A percentile compares a stretch with the other conserved stretches of the same genome.
phyloP scores from a whole-genome alignment of 2,113 vertebrate species.

The Atlantisia rogersi region DNA sequence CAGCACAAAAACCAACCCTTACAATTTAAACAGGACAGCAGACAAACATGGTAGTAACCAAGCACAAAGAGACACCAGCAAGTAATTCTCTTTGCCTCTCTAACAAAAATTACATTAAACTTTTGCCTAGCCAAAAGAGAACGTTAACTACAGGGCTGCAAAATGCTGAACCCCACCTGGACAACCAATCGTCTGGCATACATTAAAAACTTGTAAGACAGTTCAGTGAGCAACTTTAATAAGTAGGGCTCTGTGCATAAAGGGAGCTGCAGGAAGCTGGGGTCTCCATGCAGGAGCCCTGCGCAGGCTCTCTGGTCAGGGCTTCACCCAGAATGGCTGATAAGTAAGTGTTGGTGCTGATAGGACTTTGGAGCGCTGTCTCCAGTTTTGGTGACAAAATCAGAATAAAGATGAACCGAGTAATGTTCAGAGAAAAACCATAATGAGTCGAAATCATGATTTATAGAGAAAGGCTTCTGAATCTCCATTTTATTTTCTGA shows the following conservation, averaged over 20 bases:
- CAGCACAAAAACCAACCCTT: not conserved
- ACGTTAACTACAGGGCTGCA: fast-evolving
- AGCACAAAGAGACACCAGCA: not conserved
- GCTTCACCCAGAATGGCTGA: fast-evolving
- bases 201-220: not conserved
- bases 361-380: not conserved
- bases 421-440: not conserved
- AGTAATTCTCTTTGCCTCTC: not conserved
- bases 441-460: not conserved
- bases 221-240: not conserved
- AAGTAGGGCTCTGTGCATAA: not conserved
- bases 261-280: fast-evolving
- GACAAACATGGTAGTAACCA: not conserved
- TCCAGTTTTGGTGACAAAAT: not conserved
- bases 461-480: not conserved
- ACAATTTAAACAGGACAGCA: not conserved
- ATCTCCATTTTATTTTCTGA: not conserved
- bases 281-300: fast-evolving
- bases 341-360: not conserved
- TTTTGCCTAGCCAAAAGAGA: not conserved
- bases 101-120: not conserved
- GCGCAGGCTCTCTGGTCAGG: fast-evolving
- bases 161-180: not conserved
- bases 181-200: not conserved
- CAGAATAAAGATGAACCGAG: not conserved